Percentiles rank a stretch among this genome's conserved stretches.
Conservation (phyloP, 2,113 vertebrate genomes). For the Psammodynastes pulverulentus region DNA sequence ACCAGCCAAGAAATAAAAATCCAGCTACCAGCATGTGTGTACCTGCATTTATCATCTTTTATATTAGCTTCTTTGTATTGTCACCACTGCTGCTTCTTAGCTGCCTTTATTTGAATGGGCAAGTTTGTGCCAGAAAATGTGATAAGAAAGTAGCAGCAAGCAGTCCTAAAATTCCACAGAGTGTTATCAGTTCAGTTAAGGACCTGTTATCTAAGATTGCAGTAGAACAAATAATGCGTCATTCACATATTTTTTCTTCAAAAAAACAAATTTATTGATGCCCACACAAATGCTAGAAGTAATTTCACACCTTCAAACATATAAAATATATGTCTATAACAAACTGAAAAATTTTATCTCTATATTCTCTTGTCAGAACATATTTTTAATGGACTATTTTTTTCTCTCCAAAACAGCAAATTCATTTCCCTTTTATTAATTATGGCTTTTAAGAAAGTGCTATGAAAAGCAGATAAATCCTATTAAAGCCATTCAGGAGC, state of each 20-base stretch:
- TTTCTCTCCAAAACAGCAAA: conserved; percentile 27
- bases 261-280: conserved; percentile 42
- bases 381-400: conserved; percentile 13
- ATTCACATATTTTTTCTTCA: not conserved
- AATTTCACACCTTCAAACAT: not conserved
- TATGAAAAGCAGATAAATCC: conserved; percentile 36
- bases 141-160: not conserved
- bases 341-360: not conserved
- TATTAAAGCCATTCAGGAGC: conserved; percentile 42
- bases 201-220: not conserved
- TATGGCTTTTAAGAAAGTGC: conserved; percentile 35
- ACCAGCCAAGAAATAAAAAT: not conserved
- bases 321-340: not conserved
- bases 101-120: not conserved
- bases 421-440: conserved; percentile 47
- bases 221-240: not conserved
- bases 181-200: not conserved
- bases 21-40: not conserved
- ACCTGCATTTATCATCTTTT: not conserved
- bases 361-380: conserved; percentile 34
- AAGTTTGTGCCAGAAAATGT: not conserved
- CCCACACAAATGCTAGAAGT: conserved; percentile 27
- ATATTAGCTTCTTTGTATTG: not conserved
- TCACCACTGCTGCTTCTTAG: not conserved
- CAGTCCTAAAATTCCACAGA: not conserved